Conservation (phyloP, 2,888 invertebrate genomes). For the Agrochola litura region DNA sequence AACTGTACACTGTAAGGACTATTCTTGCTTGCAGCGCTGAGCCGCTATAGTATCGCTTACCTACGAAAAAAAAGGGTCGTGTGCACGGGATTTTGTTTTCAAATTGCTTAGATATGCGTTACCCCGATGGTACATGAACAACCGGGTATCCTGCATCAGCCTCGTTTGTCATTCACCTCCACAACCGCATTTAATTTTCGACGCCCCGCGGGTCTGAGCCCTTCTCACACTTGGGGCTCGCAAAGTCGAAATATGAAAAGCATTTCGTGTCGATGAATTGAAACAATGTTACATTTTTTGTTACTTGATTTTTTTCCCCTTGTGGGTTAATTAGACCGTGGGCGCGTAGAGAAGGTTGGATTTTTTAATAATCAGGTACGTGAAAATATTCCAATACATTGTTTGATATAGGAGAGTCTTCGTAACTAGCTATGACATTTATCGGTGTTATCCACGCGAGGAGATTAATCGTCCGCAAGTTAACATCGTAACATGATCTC, state of each 20-base stretch:
- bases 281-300: constrained; percentile 59
- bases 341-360: constrained; percentile 12
- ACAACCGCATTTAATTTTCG: constrained; percentile 76
- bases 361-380: neutral
- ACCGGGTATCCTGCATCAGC: constrained; percentile 65
- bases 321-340: constrained; percentile 61
- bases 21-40: too few relatives aligned
- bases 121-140: constrained; percentile 25
- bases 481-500: neutral
- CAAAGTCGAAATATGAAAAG: constrained; percentile 61
- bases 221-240: constrained; percentile 65
- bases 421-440: constrained; percentile 1
- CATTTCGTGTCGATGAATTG: constrained; percentile 62
- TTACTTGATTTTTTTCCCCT: constrained; percentile 45
- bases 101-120: too few relatives aligned
- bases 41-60: too few relatives aligned
- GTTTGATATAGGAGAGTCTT: neutral
- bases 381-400: neutral
- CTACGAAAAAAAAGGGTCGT: too few relatives aligned
- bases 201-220: constrained; percentile 65
- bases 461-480: neutral
- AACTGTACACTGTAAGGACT: too few relatives aligned
- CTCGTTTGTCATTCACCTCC: constrained; percentile 78
- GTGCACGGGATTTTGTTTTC: too few relatives aligned
- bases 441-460: constrained; percentile 7